Percentiles rank a stretch among this genome's conserved stretches.
Evolutionary conservation across 2,888 invertebrate genomes (phyloP).

Genomic region (Prenolepis imparis): DNA sequence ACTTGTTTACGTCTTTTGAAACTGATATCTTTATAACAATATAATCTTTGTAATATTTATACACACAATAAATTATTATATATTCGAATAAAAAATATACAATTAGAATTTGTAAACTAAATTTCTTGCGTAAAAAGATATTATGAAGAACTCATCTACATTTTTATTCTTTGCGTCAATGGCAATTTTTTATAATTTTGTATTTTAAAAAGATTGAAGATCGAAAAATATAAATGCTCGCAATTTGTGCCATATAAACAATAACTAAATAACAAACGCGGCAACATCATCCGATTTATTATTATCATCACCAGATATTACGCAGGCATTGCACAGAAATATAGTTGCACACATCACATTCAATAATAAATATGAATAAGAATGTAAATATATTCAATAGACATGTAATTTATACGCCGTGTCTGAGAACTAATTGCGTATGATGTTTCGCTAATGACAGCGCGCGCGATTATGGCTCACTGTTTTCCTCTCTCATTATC

Average conservation of each 20-base stretch:
- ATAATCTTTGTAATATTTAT: neutral
- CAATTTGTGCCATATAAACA: neutral
- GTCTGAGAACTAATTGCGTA: constrained; percentile 33
- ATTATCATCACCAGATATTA: constrained; percentile 6
- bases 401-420: constrained; percentile 38
- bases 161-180: constrained; percentile 5
- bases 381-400: constrained; percentile 50
- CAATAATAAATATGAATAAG: constrained; percentile 46
- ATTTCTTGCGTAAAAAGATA: neutral
- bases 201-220: neutral
- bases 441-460: constrained; percentile 44
- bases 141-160: neutral
- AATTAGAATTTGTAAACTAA: neutral
- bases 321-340: constrained; percentile 20
- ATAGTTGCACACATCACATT: constrained; percentile 1
- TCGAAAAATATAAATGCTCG: neutral
- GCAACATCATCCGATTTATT: neutral
- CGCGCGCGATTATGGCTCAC: constrained; percentile 21
- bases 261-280: neutral
- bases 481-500: constrained; percentile 51
- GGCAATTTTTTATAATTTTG: constrained; percentile 9
- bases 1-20: neutral
- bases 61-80: neutral
- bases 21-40: neutral
- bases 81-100: neutral